phyloP scores from a whole-genome alignment of 1,140 invertebrate genomes.

The Drosophila subobscura region DNA sequence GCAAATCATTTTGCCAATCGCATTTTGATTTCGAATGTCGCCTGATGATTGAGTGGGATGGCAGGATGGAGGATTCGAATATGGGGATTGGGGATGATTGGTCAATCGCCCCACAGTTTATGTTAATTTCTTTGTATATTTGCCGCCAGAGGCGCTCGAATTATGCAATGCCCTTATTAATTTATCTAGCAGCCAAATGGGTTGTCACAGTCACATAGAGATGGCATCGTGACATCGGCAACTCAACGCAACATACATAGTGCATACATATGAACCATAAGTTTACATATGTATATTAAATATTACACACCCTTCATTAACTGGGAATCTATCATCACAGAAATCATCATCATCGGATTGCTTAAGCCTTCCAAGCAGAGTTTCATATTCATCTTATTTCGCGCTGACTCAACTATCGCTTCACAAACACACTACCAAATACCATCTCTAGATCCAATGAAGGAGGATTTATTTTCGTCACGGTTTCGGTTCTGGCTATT shows the following conservation, averaged over 20 bases:
- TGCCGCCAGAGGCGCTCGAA: constrained; percentile 67
- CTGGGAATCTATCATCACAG: no score
- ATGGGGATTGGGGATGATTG: constrained; percentile 2
- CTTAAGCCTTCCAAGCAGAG: no score
- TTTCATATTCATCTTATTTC: no score
- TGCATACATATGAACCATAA: no score
- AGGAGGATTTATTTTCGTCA: constrained; percentile 39
- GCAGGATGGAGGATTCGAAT: not conserved
- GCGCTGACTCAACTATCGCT: not conserved
- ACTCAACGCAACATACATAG: not conserved
- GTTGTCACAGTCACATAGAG: constrained; percentile 27
- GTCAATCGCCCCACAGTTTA: constrained; percentile 60
- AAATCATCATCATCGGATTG: no score
- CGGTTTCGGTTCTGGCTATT: constrained; percentile 55
- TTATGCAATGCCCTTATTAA: constrained; percentile 81
- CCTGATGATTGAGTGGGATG: constrained; percentile 58
- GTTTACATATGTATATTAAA: no score
- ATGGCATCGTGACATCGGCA: constrained; percentile 35
- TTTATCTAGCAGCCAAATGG: constrained; percentile 71
- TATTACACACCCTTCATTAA: no score
- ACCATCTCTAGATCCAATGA: constrained; percentile 11
- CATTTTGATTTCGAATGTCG: constrained; percentile 80
- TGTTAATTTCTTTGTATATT: constrained; percentile 76
- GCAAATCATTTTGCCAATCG: constrained; percentile 82
- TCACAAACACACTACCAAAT: not conserved